Base-by-base conservation (phyloP, 2,888 invertebrate genomes). In the Ellobium chinense region DNA sequence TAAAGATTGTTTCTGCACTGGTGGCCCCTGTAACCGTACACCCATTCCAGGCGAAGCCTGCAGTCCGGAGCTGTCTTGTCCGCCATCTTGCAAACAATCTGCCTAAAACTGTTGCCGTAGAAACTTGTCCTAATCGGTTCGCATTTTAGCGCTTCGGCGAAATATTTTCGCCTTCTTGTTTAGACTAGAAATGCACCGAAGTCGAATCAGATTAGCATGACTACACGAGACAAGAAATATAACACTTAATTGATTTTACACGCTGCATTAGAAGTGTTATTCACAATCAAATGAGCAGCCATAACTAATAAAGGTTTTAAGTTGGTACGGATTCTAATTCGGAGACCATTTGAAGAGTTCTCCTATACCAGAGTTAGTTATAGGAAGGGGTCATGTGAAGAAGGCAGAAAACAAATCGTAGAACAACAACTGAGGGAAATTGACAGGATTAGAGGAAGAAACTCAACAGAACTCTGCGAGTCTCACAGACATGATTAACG, bases 11-110 rank as follows among this genome's bases (percentile, higher is more conserved):
- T 93, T 65, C 93, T 88, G 85, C 93, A 93, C 68, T 93, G 92
- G 75, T 93, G 93, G 2, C 93, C 93, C 72, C 93, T 88, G 85
- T 93, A 93, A 2, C 93, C 93, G 82, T 93, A 93, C 12, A 93
- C 93, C 93, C 93, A 93, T 79, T 93, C 93, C 77, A 93, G 86
- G 29, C 91, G 87, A 21, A 93, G 88, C 78, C 91, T 91, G 18
- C 91, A 87, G 29, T 87, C 87, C 3, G 93, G 93, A 66, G 92
- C 92, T 69, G 89, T 88, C 78, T 88, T 90, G 37, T 90, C 89
- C 72, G 88, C 87, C 90, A 90, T 90, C 63, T 39, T 78, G 75
- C 46, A 75, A 70, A 66, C 63, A 69, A 34, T 70, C 27, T 21
- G 12, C 37, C 31, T 12, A 74, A 70, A 14, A n/a, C 27, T 12